Conservation (phyloP, 2,113 vertebrate species). For the Archilochus colubris region DNA sequence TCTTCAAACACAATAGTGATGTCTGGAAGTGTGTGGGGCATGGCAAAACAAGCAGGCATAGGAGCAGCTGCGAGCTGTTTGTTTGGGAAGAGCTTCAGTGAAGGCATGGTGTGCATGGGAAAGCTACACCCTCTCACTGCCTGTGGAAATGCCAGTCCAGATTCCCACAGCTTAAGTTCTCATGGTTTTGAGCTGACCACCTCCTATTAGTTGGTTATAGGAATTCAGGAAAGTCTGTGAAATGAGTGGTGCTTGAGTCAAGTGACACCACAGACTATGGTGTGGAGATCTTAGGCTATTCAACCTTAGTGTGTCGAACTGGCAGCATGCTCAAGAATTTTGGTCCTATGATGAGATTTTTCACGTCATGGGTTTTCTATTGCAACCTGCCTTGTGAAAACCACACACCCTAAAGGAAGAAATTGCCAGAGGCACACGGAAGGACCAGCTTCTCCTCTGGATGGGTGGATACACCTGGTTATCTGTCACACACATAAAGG, state of each 20-base stretch:
- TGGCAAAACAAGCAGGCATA: not conserved
- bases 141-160: not conserved
- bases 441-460: not conserved
- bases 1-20: not conserved
- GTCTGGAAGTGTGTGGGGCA: not conserved
- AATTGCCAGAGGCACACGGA: not conserved
- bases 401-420: not conserved
- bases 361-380: not conserved
- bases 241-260: not conserved
- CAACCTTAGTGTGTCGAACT: not conserved
- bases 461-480: not conserved
- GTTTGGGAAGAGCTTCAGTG: slow-evolving; percentile 7
- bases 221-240: not conserved
- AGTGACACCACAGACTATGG: not conserved
- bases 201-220: not conserved
- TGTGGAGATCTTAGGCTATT: not conserved
- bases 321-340: not conserved
- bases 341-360: not conserved
- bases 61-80: not conserved
- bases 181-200: not conserved
- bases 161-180: not conserved
- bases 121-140: not conserved
- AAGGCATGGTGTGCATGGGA: not conserved
- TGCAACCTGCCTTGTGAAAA: not conserved
- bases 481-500: not conserved